Evolutionary conservation across 2,797 vertebrate species (phyloP).

Genomic region (Distichodus sexfasciatus): DNA sequence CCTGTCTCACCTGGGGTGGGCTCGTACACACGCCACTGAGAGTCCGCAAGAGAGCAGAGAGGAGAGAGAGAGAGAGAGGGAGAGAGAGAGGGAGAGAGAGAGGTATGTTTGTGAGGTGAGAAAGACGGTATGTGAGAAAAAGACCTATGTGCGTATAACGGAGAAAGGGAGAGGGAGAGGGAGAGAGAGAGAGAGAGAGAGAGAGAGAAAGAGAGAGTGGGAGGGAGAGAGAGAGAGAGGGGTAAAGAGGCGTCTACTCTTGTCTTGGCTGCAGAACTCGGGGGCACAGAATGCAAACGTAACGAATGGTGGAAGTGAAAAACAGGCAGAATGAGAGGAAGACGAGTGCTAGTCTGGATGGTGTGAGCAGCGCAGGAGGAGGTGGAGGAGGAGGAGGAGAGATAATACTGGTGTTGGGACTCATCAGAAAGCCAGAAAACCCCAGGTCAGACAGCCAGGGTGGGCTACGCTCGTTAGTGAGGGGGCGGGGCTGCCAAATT

Average conservation of each 20-base stretch:
- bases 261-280: constrained; percentile 84
- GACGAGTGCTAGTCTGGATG: constrained; percentile 69
- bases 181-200: constrained; percentile 13
- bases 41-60: constrained; percentile 43
- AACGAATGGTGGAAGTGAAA: constrained; percentile 67
- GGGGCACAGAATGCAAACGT: constrained; percentile 84
- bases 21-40: constrained; percentile 63
- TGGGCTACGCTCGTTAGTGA: constrained; percentile 66
- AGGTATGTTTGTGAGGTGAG: constrained; percentile 6
- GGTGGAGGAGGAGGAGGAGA: constrained; percentile 32
- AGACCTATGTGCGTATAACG: too few species aligned
- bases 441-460: constrained; percentile 97
- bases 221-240: constrained; percentile 1
- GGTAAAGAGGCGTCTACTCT: constrained; percentile 58
- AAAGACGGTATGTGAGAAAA: constrained; percentile 33
- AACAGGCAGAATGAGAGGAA: constrained; percentile 60
- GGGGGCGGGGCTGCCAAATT: too few species aligned
- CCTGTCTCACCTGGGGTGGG: constrained; percentile 74
- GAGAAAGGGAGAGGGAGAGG: constrained; percentile 22
- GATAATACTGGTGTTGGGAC: constrained; percentile 74
- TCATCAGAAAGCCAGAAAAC: constrained; percentile 90
- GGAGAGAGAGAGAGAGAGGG: constrained; percentile 29
- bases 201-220: constrained; percentile 12
- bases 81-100: constrained; percentile 23
- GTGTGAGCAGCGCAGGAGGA: constrained; percentile 75